phyloP scores from a whole-genome alignment of 2,888 invertebrate genomes.

The Macrosoma leucophasiata region DNA sequence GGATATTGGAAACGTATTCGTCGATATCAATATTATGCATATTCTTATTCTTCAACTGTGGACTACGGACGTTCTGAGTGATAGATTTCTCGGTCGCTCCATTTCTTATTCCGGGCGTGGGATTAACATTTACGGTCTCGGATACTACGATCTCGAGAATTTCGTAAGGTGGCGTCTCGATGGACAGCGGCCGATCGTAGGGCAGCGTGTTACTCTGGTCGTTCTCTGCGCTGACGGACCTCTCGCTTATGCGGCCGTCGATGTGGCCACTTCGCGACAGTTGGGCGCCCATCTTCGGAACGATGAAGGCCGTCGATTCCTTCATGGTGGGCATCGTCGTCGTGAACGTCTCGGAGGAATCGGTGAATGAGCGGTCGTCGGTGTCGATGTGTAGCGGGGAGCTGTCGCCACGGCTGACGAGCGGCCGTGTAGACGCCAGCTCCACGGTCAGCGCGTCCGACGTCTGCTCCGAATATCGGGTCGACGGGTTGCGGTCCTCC shows the following conservation, averaged over 20 bases:
- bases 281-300: constrained; percentile 14
- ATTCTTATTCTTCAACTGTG: constrained; percentile 20
- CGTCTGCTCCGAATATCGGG: constrained; percentile 22
- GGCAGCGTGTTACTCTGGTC: constrained; percentile 37
- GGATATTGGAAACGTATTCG: constrained; percentile 68
- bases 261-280: constrained; percentile 30
- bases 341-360: constrained; percentile 41
- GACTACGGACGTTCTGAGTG: constrained; percentile 22
- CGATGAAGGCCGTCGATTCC: constrained; percentile 26
- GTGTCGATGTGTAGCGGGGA: constrained; percentile 19
- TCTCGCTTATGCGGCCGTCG: constrained; percentile 36
- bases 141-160: constrained; percentile 64
- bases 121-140: constrained; percentile 43
- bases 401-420: constrained; percentile 22
- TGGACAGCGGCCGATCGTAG: constrained; percentile 34
- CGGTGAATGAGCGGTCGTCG: constrained; percentile 35
- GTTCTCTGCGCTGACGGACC: constrained; percentile 33
- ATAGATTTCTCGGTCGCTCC: constrained; percentile 22
- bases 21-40: constrained; percentile 51
- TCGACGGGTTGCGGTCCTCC: constrained; percentile 30
- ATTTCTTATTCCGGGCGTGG: constrained; percentile 26
- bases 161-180: constrained; percentile 48
- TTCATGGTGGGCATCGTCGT: constrained; percentile 43
- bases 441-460: constrained; percentile 26
- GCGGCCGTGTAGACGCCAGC: constrained; percentile 20